Conservation (phyloP, 2,113 vertebrate genomes). For the Tringa solitaria region DNA sequence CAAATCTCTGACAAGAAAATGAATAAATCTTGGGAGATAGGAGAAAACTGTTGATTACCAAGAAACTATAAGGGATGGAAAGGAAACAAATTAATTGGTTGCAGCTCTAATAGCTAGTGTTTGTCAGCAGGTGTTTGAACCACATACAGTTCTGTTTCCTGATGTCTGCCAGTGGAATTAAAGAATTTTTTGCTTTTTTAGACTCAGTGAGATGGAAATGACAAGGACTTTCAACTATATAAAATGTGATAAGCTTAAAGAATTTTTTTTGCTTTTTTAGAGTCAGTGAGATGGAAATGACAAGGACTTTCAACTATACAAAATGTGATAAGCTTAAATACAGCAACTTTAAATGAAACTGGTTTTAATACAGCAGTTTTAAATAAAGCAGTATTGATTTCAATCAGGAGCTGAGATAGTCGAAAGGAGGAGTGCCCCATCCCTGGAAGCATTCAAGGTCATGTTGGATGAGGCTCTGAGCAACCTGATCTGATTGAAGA, state of each 20-base stretch:
- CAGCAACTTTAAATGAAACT: background rate
- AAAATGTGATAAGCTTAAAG: background rate
- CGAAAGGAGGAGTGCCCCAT: background rate
- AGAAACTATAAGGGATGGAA: background rate
- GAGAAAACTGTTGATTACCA: background rate
- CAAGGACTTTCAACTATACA: background rate
- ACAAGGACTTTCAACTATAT: background rate
- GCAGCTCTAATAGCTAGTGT: background rate
- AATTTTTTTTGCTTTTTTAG: background rate
- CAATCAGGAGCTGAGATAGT: accelerated
- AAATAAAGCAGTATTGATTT: background rate
- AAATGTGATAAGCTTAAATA: background rate
- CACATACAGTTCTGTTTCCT: background rate
- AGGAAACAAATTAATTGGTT: background rate
- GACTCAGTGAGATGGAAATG: background rate
- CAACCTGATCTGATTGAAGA: background rate
- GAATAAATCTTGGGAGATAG: background rate
- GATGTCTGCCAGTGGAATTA: background rate
- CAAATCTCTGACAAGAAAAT: background rate
- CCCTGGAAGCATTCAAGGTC: background rate
- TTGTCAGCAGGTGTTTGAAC: background rate
- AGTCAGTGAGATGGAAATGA: background rate
- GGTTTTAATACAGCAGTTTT: background rate
- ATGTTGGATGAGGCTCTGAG: background rate
- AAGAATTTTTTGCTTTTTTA: background rate